Percentiles rank a stretch among this genome's conserved stretches.
Evolutionary conservation across 2,113 vertebrate species (phyloP).

Genomic region (Hypanus sabinus): DNA sequence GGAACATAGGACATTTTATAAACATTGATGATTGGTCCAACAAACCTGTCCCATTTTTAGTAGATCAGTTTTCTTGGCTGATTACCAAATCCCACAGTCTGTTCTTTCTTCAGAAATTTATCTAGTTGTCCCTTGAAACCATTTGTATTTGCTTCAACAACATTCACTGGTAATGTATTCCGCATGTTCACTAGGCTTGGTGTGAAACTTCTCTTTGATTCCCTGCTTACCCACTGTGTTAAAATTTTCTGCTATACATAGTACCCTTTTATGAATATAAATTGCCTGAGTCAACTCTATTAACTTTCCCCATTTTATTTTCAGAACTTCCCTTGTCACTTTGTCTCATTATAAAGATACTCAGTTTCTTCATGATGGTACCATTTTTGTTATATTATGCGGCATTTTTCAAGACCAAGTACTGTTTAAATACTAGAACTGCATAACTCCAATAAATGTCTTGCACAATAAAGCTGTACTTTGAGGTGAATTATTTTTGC

Average conservation of each 20-base stretch:
- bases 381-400: background rate
- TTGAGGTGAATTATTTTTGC: background rate
- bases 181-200: background rate
- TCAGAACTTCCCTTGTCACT: background rate
- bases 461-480: background rate
- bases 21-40: background rate
- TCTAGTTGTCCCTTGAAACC: slow-evolving; percentile 4
- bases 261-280: background rate
- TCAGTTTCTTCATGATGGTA: background rate
- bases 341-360: background rate
- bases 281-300: background rate
- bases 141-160: slow-evolving; percentile 21
- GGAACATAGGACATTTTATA: slow-evolving; percentile 15
- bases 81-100: slow-evolving; percentile 7
- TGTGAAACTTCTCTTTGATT: slow-evolving; percentile 10
- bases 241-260: background rate
- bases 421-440: background rate
- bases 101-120: background rate
- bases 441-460: background rate
- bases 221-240: background rate
- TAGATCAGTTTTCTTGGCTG: slow-evolving; percentile 4
- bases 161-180: background rate
- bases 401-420: background rate
- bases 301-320: background rate
- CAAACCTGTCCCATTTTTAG: background rate